phyloP scores from a whole-genome alignment of 2,113 vertebrate genomes.

The Sterna hirundo region DNA sequence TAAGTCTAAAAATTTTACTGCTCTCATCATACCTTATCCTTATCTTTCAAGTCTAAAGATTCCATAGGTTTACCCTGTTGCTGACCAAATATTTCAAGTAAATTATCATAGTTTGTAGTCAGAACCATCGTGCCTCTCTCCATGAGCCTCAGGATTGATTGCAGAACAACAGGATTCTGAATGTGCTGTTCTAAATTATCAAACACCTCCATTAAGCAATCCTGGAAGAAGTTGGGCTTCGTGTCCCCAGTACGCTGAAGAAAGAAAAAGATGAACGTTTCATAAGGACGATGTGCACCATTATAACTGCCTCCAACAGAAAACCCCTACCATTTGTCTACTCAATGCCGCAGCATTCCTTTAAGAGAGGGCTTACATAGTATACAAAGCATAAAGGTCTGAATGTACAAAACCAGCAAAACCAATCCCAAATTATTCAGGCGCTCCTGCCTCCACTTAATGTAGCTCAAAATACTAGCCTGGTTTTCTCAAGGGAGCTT shows the following conservation, averaged over 20 bases:
- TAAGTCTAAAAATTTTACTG: not conserved
- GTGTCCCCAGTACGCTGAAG: constrained; percentile 68
- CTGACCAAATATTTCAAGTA: constrained; percentile 77
- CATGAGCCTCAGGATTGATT: constrained; percentile 72
- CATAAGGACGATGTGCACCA: rapidly evolving
- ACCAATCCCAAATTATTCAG: not conserved
- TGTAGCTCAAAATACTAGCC: not conserved
- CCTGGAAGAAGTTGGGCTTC: constrained; percentile 80
- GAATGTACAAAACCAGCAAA: not conserved
- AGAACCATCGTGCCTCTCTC: constrained; percentile 75
- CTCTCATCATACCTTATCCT: constrained; percentile 65
- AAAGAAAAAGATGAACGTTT: not conserved
- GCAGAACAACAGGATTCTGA: constrained; percentile 68
- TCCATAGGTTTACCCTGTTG: constrained; percentile 76
- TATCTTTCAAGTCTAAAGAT: constrained; percentile 76
- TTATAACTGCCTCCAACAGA: not conserved
- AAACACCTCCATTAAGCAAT: constrained; percentile 78
- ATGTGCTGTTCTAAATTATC: constrained; percentile 75
- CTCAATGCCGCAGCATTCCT: not conserved
- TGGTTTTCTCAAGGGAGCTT: not conserved
- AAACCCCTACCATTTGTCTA: not conserved
- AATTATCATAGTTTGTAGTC: constrained; percentile 77
- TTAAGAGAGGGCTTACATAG: not conserved
- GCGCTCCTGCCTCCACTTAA: not conserved
- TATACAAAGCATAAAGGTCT: not conserved